These are phyloP conservation scores for Megaleporinus macrocephalus DNA, from an alignment of 2,113 vertebrate species.

Conservation along the genomic window DNA sequence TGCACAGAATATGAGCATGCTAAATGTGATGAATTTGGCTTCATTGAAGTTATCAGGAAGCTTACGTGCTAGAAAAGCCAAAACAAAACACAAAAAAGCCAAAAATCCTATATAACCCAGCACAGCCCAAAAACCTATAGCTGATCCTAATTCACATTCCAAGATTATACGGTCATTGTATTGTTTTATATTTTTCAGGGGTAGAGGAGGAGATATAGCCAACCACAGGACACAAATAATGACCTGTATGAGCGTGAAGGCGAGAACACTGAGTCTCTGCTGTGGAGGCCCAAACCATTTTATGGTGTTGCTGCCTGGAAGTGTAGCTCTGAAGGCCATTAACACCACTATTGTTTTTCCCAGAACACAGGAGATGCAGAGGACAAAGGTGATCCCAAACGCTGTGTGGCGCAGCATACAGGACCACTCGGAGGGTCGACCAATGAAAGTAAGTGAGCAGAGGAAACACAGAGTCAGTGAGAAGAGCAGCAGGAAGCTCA, in stretches of 20 bases:
- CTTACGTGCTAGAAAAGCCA: conserved; percentile 71
- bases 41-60: conserved; percentile 70
- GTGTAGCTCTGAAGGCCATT: conserved; percentile 70
- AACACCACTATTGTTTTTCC: conserved; percentile 75
- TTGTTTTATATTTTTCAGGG: conserved; percentile 57
- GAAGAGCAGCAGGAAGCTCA: conserved; percentile 71
- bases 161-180: conserved; percentile 67
- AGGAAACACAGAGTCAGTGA: conserved; percentile 73
- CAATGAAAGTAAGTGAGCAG: conserved; percentile 73
- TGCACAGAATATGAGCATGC: conserved; percentile 73
- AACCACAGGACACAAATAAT: conserved; percentile 70
- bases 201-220: conserved; percentile 62
- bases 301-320: conserved; percentile 70
- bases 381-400: conserved; percentile 72
- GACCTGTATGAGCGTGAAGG: conserved; percentile 67
- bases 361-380: conserved; percentile 75
- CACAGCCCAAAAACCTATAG: conserved; percentile 68
- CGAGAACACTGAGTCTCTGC: conserved; percentile 66
- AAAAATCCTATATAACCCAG: conserved; percentile 71
- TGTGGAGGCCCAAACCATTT: conserved; percentile 72
- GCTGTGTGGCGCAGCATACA: conserved; percentile 74
- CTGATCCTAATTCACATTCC: conserved; percentile 68
- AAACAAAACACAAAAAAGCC: conserved; percentile 68
- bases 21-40: conserved; percentile 73
- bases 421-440: conserved; percentile 69